phyloP scores from a whole-genome alignment of 2,113 vertebrate species.

The Podarcis raffonei region DNA sequence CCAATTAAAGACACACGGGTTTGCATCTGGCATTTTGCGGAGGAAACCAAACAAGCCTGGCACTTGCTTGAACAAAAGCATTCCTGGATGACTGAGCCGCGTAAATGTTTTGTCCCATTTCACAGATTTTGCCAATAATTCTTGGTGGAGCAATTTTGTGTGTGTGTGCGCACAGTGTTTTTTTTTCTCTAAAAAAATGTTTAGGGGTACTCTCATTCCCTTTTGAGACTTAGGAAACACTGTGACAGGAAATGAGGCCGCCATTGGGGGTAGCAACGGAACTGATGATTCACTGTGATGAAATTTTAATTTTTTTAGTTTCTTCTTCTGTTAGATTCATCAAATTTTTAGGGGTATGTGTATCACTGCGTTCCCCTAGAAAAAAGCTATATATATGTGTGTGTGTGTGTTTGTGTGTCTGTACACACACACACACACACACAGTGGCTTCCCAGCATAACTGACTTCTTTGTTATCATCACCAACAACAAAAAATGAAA shows the following conservation, averaged over 20 bases:
- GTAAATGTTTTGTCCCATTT: constrained; percentile 29
- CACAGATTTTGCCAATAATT: constrained; percentile 15
- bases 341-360: too few relatives aligned
- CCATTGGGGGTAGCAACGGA: too few relatives aligned
- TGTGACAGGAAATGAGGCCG: too few relatives aligned
- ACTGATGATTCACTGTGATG: too few relatives aligned
- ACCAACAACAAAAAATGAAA: not conserved
- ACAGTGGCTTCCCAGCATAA: not conserved
- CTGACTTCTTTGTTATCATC: not conserved
- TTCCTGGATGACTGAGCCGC: constrained; percentile 13
- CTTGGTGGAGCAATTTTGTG: constrained; percentile 21
- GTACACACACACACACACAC: too few relatives aligned
- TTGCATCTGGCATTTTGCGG: not conserved
- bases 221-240: too few relatives aligned
- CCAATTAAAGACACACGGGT: not conserved
- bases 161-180: not conserved
- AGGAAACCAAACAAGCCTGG: constrained; percentile 16
- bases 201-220: too few relatives aligned
- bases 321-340: too few relatives aligned
- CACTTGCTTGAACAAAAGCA: constrained; percentile 34
- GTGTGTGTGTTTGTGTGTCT: too few relatives aligned
- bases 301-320: too few relatives aligned
- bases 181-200: constrained; percentile 27
- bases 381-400: too few relatives aligned
- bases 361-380: too few relatives aligned